A percentile compares a stretch with the other conserved stretches of the same genome.
Evolutionary conservation across 2,113 vertebrate species (phyloP).

Genomic region (Eonycteris spelaea): DNA sequence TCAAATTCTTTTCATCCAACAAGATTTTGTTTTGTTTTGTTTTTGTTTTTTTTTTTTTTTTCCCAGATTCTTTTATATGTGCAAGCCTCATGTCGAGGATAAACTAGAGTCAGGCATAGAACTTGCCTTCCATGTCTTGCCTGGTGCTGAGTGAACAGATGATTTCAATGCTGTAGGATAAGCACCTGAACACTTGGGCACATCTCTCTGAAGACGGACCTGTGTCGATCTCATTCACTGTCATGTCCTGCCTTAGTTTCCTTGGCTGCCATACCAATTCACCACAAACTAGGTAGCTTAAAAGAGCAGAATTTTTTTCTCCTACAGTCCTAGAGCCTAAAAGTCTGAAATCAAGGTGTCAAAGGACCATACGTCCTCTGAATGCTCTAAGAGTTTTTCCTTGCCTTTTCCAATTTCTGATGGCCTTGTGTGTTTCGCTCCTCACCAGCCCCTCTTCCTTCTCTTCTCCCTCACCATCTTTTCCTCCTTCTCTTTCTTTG

Average conservation of each 20-base stretch:
- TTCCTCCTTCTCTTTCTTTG: not conserved
- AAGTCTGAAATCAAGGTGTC: not conserved
- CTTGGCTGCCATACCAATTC: not conserved
- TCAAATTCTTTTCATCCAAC: not conserved
- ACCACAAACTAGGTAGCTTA: not conserved
- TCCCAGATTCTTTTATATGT: not conserved
- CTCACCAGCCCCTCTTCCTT: no score
- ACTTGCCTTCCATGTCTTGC: not conserved
- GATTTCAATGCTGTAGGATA: rapidly evolving
- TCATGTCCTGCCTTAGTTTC: not conserved
- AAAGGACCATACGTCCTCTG: not conserved
- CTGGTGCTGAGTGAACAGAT: not conserved
- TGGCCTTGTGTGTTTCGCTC: not conserved
- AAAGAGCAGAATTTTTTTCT: not conserved
- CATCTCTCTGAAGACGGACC: not conserved
- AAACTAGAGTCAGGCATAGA: not conserved
- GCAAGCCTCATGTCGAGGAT: not conserved
- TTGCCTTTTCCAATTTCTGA: not conserved
- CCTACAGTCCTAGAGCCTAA: not conserved
- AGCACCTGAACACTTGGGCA: not conserved
- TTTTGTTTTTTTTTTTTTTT: not conserved
- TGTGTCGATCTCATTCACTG: not conserved
- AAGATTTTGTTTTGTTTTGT: no score
- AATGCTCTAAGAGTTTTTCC: not conserved
- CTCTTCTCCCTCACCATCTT: not conserved